These are phyloP conservation scores for Ischnus inquisitorius DNA, from an alignment of 2,888 invertebrate species.

Conservation along the genomic window DNA sequence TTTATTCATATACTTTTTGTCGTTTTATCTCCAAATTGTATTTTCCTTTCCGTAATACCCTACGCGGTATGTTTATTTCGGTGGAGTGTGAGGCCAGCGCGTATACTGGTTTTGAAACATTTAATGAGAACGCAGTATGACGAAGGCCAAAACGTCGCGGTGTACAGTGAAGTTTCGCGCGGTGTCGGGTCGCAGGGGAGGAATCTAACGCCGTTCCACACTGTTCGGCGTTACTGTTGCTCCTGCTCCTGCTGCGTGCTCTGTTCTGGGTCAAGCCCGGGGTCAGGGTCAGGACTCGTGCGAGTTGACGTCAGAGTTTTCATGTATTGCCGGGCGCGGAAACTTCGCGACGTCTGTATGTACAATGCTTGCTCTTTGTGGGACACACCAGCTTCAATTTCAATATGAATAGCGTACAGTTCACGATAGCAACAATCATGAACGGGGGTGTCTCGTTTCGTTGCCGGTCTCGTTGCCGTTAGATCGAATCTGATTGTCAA, in stretches of 20 bases:
- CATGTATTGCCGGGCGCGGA: constrained; percentile 23
- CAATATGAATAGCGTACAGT: neutral
- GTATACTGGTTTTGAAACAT: constrained; percentile 23
- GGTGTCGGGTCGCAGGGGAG: constrained; percentile 54
- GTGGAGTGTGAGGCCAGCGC: neutral
- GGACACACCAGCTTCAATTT: neutral
- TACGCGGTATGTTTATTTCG: neutral
- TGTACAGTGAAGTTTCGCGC: constrained; percentile 12
- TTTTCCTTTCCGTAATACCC: neutral
- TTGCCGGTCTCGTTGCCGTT: neutral
- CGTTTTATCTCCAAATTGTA: neutral
- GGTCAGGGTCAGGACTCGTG: constrained; percentile 61
- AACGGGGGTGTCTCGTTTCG: neutral
- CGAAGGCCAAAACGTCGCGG: neutral
- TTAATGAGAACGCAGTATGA: constrained; percentile 41
- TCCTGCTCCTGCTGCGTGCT: constrained; percentile 43
- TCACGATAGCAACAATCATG: neutral
- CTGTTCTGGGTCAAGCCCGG: constrained; percentile 69
- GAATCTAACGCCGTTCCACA: constrained; percentile 38
- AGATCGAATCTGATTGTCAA: neutral
- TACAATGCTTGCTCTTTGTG: neutral
- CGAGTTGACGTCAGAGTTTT: constrained; percentile 61
- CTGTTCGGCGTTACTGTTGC: constrained; percentile 35
- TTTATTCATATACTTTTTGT: neutral
- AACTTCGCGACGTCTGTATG: neutral